These are phyloP conservation scores for Drosophila nebulosa DNA, from an alignment of 1,140 invertebrate genomes.

Conservation along the genomic window DNA sequence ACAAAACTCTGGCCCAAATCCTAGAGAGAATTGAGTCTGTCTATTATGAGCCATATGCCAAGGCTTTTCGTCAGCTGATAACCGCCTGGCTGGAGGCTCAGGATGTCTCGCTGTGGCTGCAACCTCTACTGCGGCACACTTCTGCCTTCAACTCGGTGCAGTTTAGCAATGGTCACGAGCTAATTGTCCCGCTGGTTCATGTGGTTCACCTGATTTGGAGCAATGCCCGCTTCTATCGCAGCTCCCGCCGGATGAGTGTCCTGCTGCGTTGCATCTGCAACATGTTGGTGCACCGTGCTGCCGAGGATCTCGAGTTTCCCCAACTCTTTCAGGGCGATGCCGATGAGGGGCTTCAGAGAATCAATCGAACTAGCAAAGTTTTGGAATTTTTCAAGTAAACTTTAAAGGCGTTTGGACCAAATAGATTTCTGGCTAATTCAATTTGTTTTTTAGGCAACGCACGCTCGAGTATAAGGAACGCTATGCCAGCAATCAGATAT, in stretches of 20 bases:
- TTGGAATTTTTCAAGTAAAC: conserved; percentile 69
- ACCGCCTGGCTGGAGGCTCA: conserved; percentile 85
- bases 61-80: conserved; percentile 85
- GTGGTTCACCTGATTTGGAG: conserved; percentile 92
- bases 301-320: conserved; percentile 82
- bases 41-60: conserved; percentile 87
- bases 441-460: conserved; percentile 29
- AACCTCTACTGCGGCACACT: conserved; percentile 83
- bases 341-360: conserved; percentile 72
- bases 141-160: conserved; percentile 86
- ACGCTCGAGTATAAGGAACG: conserved; percentile 68
- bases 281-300: conserved; percentile 85
- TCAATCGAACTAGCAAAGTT: conserved; percentile 60
- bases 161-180: conserved; percentile 84
- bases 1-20: conserved; percentile 89
- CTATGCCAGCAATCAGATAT: conserved; percentile 82
- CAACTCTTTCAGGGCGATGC: conserved; percentile 87
- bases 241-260: conserved; percentile 87
- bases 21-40: conserved; percentile 88
- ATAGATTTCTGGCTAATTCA: not conserved
- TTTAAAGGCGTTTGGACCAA: too few species aligned
- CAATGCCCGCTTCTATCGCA: conserved; percentile 91
- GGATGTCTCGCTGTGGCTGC: conserved; percentile 87
- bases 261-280: conserved; percentile 88
- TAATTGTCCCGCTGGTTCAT: conserved; percentile 87